A percentile compares a stretch with the other conserved stretches of the same genome.
These are phyloP conservation scores for Etia nguti DNA, from an alignment of 2,113 vertebrate species.

Conservation along the genomic window DNA sequence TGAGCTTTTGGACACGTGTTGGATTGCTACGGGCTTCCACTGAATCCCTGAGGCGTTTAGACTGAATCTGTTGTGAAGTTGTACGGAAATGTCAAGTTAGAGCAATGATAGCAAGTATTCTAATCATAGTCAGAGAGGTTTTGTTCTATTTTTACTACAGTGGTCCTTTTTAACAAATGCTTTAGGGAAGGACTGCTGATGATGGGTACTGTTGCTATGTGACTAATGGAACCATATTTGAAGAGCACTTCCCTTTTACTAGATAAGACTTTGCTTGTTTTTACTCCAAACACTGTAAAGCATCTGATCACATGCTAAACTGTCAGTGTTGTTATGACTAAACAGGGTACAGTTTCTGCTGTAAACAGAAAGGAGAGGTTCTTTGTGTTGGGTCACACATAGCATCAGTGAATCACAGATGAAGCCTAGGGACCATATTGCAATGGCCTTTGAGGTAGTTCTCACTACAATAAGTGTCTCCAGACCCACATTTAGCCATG, in stretches of 20 bases:
- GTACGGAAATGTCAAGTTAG: constrained; percentile 11
- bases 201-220: constrained; percentile 45
- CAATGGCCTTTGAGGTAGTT: neutral
- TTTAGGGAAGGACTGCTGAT: neutral
- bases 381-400: neutral
- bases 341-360: neutral
- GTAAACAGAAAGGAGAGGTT: constrained; percentile 8
- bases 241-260: constrained; percentile 42
- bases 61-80: neutral
- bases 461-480: neutral
- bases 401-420: constrained; percentile 10
- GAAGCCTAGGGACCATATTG: neutral
- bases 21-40: neutral
- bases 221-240: constrained; percentile 48
- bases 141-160: constrained; percentile 2
- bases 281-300: neutral
- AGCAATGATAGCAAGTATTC: neutral
- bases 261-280: constrained; percentile 25
- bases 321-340: neutral
- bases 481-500: neutral
- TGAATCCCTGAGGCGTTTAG: neutral
- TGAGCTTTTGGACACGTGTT: neutral
- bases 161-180: neutral
- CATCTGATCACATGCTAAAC: constrained; percentile 1
- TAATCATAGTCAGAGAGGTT: neutral